Evolutionary conservation across 2,797 vertebrate species (phyloP).

Genomic region (Centropyge bicolor): DNA sequence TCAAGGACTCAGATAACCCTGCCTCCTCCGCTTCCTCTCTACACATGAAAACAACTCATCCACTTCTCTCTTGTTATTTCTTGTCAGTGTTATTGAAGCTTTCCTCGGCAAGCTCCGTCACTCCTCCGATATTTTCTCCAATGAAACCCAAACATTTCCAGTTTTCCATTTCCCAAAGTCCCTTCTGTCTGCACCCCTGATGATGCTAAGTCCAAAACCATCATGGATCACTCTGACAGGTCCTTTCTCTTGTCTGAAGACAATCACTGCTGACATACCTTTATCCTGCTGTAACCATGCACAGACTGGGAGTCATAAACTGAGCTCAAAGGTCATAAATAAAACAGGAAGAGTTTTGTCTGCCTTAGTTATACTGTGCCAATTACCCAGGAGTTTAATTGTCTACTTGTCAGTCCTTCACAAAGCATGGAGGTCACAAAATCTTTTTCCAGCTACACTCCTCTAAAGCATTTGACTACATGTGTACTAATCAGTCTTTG

Average conservation of each 20-base stretch:
- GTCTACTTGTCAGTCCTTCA: slow-evolving; percentile 36
- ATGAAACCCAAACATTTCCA: slow-evolving; percentile 40
- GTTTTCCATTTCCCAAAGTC: slow-evolving; percentile 34
- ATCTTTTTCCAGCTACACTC: slow-evolving; percentile 23
- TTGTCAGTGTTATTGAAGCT: slow-evolving; percentile 35
- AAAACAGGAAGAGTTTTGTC: slow-evolving; percentile 56
- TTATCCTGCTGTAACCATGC: slow-evolving; percentile 31
- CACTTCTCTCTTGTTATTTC: slow-evolving; percentile 39
- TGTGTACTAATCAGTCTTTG: slow-evolving; percentile 18
- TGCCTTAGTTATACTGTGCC: slow-evolving; percentile 9
- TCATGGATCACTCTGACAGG: slow-evolving; percentile 16
- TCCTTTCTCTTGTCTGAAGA: slow-evolving; percentile 27
- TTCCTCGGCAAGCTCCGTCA: slow-evolving; percentile 31
- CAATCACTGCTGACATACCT: slow-evolving; percentile 44
- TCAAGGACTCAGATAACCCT: slow-evolving; percentile 61
- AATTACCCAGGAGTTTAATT: slow-evolving; percentile 47
- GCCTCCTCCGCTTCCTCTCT: slow-evolving; percentile 45
- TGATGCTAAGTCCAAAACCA: slow-evolving; percentile 39
- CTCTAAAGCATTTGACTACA: slow-evolving; percentile 33
- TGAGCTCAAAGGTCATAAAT: slow-evolving; percentile 56
- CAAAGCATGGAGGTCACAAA: slow-evolving; percentile 43
- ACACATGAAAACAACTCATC: slow-evolving; percentile 57
- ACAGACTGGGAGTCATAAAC: slow-evolving; percentile 38
- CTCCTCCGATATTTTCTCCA: slow-evolving; percentile 35
- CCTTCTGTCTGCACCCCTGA: slow-evolving; percentile 16